Conservation (phyloP, 2,797 vertebrate species). For the Nasua narica region DNA sequence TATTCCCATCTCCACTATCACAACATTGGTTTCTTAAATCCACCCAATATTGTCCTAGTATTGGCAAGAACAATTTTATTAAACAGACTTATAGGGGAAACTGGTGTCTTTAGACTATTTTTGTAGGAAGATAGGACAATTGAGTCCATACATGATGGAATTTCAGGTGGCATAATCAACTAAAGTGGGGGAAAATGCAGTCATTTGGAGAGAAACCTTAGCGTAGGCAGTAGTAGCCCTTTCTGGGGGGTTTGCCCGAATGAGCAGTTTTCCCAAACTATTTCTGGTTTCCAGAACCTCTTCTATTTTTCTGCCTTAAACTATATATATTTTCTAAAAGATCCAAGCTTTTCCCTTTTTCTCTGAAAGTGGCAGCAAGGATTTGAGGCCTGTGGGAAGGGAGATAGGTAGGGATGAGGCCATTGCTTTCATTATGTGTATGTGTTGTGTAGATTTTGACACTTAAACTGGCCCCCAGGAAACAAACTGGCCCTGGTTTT, state of each 20-base stretch:
- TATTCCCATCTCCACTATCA: not conserved
- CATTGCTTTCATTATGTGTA: not conserved
- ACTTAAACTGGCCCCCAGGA: not conserved
- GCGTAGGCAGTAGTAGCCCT: not conserved
- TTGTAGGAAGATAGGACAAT: not conserved
- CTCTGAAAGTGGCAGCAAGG: not conserved
- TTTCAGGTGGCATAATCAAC: not conserved
- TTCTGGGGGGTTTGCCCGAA: not conserved
- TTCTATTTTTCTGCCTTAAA: not conserved
- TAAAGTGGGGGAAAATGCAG: not conserved
- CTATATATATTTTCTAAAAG: not conserved
- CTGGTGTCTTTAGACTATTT: not conserved
- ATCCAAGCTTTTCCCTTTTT: not conserved
- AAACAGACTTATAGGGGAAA: not conserved
- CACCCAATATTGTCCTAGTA: not conserved
- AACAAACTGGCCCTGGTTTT: not conserved
- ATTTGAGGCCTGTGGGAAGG: not conserved
- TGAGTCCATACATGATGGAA: not conserved
- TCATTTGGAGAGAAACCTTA: not conserved
- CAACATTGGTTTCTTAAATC: constrained; percentile 3
- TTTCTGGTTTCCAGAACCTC: not conserved
- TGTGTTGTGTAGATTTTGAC: not conserved
- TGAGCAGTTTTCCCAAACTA: not conserved
- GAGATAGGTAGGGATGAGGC: not conserved
- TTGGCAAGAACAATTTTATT: not conserved